Evolutionary conservation across 2,888 invertebrate species (phyloP), one percentile per base, ranked within the genome.

Genomic region (Drosophila nr. medialis): DNA sequence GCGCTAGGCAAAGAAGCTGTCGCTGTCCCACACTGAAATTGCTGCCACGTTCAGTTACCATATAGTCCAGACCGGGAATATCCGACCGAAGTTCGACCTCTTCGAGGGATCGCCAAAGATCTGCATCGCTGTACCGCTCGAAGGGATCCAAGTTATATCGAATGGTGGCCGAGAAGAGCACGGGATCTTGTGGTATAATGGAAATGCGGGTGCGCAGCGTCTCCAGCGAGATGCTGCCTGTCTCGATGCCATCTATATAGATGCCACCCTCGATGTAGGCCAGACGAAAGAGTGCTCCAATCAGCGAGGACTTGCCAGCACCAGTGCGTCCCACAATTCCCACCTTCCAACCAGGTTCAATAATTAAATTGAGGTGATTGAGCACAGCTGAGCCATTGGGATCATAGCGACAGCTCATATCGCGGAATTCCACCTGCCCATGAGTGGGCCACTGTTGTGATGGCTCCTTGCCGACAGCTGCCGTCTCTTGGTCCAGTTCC

Each of bases 271-370:
- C 95, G 6, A 95, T 94, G 63, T 96, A 95, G 0, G 96, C 95
- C 67, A 97, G 93, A 6, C 97, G 94, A 93, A 97, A 98, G 62
- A 98, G 92, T 0, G 96, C 96, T 0, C 96, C 95, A 73, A 97
- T 96, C 18, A 97, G 93, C 0, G 96, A 96, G 0, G 96, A 96
- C 92, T 97, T 97, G 0, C 97, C 97, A 2, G 97, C 97, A 2
- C 97, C 97, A 0, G 97, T 97, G 63, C 97, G 94, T 2, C 97
- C 97, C 6, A 97, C 96, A 78, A 97, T 96, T 18, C 97, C 97
- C 65, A 97, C 95, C 95, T 97, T 92, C 79, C 93, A 94, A 66
- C 95, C 95, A 45, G 95, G 94, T 86, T 96, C 94, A 62, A 97
- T 95, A 0, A 93, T 91, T 53, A 97, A 93, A 84, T 95, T 96